Conservation (phyloP, 2,888 invertebrate species). For the Andrena marginata region DNA sequence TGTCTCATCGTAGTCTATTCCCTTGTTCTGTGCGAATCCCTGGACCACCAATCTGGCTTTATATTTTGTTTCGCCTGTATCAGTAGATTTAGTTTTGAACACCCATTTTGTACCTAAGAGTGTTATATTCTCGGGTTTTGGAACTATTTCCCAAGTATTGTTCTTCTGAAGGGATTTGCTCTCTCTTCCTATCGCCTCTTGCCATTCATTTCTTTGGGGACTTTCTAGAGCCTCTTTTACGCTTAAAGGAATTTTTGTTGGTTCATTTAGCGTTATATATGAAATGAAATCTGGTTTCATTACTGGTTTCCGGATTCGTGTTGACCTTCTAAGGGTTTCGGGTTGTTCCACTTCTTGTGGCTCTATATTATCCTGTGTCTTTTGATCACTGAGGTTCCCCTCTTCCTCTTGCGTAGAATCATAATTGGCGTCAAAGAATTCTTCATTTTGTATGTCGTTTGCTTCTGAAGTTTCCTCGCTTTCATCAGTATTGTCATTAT, state of each 20-base stretch:
- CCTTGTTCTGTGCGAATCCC: not conserved
- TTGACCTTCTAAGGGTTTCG: too few species aligned
- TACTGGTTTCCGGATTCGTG: too few species aligned
- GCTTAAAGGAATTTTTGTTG: not conserved
- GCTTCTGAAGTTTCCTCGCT: too few species aligned
- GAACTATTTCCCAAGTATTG: not conserved
- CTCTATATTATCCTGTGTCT: too few species aligned
- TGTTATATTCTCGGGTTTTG: not conserved
- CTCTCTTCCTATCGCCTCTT: not conserved
- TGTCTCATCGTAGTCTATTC: not conserved
- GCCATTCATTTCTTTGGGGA: not conserved
- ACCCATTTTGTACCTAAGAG: constrained; percentile 1
- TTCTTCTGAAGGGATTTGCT: not conserved
- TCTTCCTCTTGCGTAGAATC: too few species aligned
- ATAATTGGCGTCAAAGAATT: too few species aligned
- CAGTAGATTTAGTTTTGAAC: not conserved
- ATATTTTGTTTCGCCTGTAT: not conserved
- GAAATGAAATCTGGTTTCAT: not conserved
- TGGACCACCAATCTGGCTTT: not conserved
- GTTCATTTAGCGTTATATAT: constrained; percentile 8
- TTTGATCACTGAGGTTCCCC: too few species aligned
- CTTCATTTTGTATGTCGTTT: too few species aligned
- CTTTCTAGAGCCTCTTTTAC: not conserved
- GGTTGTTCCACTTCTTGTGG: too few species aligned
- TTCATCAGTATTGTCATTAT: too few species aligned